These are phyloP conservation scores for Protobothrops mucrosquamatus DNA, from an alignment of 2,113 vertebrate genomes.

Conservation along the genomic window DNA sequence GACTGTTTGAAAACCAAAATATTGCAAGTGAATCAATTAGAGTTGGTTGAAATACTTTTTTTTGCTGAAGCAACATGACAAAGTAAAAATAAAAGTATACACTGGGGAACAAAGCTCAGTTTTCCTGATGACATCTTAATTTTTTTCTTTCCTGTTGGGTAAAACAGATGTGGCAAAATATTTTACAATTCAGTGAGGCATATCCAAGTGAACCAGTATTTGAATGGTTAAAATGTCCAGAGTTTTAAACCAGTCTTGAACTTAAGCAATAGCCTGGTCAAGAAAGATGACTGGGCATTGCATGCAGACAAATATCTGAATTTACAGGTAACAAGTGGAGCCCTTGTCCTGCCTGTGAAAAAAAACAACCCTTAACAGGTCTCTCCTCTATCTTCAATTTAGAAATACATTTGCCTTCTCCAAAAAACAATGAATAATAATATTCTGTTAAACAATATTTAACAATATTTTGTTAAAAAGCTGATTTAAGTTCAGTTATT, in stretches of 20 bases:
- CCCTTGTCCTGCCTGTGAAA: not conserved
- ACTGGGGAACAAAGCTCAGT: not conserved
- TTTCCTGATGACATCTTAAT: not conserved
- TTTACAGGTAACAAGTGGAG: not conserved
- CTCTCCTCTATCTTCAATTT: not conserved
- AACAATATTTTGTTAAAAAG: not conserved
- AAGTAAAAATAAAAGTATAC: not conserved
- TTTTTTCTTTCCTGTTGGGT: not conserved
- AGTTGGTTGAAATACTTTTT: not conserved
- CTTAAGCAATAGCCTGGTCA: not conserved
- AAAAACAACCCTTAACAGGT: not conserved
- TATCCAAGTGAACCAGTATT: not conserved
- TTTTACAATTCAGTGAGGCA: not conserved
- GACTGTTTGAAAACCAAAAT: not conserved
- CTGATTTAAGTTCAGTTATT: not conserved
- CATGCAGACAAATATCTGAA: not conserved
- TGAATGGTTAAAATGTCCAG: not conserved
- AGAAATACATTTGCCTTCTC: not conserved
- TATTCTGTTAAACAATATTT: not conserved
- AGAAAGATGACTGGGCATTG: not conserved
- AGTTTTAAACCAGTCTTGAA: not conserved
- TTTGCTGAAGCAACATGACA: not conserved
- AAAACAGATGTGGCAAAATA: not conserved
- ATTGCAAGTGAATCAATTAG: slow-evolving; percentile 8
- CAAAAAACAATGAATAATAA: not conserved